phyloP scores from a whole-genome alignment of 2,797 vertebrate genomes.

The Chelonia mydas region DNA sequence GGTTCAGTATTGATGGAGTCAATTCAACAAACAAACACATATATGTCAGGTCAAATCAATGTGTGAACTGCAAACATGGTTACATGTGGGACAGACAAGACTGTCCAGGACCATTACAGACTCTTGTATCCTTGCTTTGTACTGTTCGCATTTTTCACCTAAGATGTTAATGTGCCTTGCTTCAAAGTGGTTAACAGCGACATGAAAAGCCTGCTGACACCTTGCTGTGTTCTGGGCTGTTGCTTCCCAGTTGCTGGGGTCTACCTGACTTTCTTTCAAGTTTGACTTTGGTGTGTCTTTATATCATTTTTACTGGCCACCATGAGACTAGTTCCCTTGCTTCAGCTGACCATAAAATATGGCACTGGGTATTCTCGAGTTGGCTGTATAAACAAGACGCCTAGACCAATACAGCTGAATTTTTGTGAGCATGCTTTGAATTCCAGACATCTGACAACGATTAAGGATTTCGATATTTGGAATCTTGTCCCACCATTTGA shows the following conservation, averaged over 20 bases:
- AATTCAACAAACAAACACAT: not conserved
- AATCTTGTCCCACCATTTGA: too few relatives aligned
- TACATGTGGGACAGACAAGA: not conserved
- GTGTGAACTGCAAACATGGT: not conserved
- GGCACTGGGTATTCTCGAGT: too few relatives aligned
- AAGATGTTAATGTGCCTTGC: not conserved
- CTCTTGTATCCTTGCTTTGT: not conserved
- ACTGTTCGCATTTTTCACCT: not conserved
- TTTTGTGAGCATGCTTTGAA: too few relatives aligned
- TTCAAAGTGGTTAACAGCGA: not conserved
- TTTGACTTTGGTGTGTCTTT: too few relatives aligned
- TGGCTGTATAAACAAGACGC: too few relatives aligned
- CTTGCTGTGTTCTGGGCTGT: not conserved
- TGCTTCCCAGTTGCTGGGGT: not conserved
- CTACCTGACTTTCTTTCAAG: not conserved
- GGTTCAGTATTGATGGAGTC: slow-evolving; percentile 66
- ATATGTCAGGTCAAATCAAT: not conserved
- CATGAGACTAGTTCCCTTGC: too few relatives aligned
- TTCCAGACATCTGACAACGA: too few relatives aligned
- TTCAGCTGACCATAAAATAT: too few relatives aligned
- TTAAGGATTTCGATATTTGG: too few relatives aligned
- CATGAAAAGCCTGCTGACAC: not conserved
- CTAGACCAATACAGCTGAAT: too few relatives aligned
- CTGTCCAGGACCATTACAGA: not conserved
- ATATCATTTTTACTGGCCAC: too few relatives aligned